phyloP scores from a whole-genome alignment of 2,888 invertebrate species.

The Andrena camellia region DNA sequence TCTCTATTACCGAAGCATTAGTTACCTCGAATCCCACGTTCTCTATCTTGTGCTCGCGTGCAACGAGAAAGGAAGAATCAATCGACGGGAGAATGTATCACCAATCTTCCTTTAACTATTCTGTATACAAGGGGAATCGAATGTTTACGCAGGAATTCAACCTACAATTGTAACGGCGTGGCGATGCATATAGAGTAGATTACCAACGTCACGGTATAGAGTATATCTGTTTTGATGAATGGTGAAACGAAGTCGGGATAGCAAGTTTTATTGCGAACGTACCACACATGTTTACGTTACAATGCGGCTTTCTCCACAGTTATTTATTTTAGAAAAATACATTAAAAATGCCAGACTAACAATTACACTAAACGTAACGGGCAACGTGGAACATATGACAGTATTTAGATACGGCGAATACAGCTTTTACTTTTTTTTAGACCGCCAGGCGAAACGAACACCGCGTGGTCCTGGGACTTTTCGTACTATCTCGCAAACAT shows the following conservation, averaged over 20 bases:
- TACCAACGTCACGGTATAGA: neutral
- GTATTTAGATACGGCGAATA: neutral
- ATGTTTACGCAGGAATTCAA: constrained; percentile 3
- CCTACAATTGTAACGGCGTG: constrained; percentile 3
- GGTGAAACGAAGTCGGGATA: constrained; percentile 30
- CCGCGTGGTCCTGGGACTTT: neutral
- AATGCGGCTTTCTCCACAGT: constrained; percentile 51
- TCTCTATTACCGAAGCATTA: constrained; percentile 48
- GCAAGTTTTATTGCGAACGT: constrained; percentile 42
- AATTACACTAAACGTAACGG: constrained; percentile 55
- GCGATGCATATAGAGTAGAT: constrained; percentile 2
- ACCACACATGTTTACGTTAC: constrained; percentile 47
- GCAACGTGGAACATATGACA: constrained; percentile 42
- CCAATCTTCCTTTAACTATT: neutral
- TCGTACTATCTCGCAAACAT: neutral
- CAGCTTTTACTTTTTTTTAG: neutral
- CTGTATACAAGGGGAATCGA: neutral
- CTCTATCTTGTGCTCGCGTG: constrained; percentile 20
- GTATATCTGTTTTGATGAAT: neutral
- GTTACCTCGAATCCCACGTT: constrained; percentile 19
- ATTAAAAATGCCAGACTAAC: constrained; percentile 64
- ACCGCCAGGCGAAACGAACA: constrained; percentile 7
- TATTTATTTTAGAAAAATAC: constrained; percentile 68
- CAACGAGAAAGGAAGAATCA: constrained; percentile 8
- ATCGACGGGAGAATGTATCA: constrained; percentile 4